Evolutionary conservation across 2,797 vertebrate species (phyloP), one percentile per base, ranked within the genome.

Genomic region (Enteromius argenteus): DNA sequence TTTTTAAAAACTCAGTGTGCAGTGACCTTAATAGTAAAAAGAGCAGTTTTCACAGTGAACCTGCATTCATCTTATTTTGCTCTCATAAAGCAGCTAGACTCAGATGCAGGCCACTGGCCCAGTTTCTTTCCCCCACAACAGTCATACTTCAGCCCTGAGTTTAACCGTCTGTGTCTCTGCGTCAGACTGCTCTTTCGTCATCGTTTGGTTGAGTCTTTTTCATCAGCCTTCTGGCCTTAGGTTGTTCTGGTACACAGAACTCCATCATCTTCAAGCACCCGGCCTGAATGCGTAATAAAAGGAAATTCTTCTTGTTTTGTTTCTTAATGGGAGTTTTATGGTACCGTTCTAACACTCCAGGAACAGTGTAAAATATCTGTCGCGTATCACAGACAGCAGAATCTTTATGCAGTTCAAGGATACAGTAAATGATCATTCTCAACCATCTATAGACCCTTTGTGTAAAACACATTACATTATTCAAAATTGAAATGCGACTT

Each of bases 131-230:
- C 73, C 5, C 46, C n/a, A 42, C 15, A 23, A 56, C 51, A 56
- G 13, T 67, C 44, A 75, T 72, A 66, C n/a, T 35, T 39, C 53
- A 39, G 71, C 35, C 60, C 49, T 76, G 72, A 83, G 53, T 81
- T 71, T 42, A 73, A 73, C 23, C 35, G 80, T 64, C 53, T 49
- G 19, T 75, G 39, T 66, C 39, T 67, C 13, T 23, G 23, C 0
- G 6, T 3, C 7, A 51, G n/a, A 84, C 74, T 44, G 58, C 75
- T 79, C 66, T 79, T 76, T 84, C 53, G 21, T 84, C 77, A 69
- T 76, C 8, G 11, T 76, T 69, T 84, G 44, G 21, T 79, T 44
- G 53, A 79, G 66, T 69, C 72, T 14, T 23, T 60, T 46, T 51
- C 44, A 51, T 75, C 69, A 82, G 53, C 0, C 7, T 32, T 37